These are phyloP conservation scores for Andrena cerasifolii DNA, from an alignment of 1,140 invertebrate genomes.

Conservation along the genomic window DNA sequence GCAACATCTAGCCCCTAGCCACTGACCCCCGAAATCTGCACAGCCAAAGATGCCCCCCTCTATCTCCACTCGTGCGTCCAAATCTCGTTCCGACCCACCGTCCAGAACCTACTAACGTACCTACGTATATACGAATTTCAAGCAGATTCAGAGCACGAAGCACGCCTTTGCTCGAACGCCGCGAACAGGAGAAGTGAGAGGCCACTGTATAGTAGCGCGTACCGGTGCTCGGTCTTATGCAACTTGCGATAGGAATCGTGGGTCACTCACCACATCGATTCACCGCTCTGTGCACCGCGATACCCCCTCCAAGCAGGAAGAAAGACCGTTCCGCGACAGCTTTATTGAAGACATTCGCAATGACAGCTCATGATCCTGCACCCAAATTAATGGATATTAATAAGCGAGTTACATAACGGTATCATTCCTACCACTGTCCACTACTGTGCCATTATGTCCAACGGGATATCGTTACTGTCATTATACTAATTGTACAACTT, in stretches of 20 bases:
- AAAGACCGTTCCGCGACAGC: slow-evolving; percentile 21
- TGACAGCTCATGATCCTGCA: background rate
- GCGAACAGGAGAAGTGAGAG: slow-evolving; percentile 58
- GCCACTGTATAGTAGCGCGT: slow-evolving; percentile 39
- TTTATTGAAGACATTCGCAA: background rate
- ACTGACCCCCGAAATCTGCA: background rate
- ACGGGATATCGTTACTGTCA: slow-evolving; percentile 2
- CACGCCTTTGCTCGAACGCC: slow-evolving; percentile 8
- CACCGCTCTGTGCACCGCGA: slow-evolving; percentile 38
- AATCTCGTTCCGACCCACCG: background rate
- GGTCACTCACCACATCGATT: slow-evolving; percentile 55
- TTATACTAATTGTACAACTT: slow-evolving; percentile 8
- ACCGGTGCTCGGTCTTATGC: slow-evolving; percentile 54
- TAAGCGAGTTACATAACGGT: slow-evolving; percentile 16
- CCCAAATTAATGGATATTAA: background rate
- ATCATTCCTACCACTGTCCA: background rate
- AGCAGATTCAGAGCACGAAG: background rate
- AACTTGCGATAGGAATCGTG: slow-evolving; percentile 58
- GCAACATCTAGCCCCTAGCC: too few species aligned
- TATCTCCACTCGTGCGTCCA: background rate
- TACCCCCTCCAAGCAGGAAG: slow-evolving; percentile 46
- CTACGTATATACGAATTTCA: background rate
- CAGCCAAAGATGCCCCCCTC: background rate
- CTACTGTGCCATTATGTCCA: background rate
- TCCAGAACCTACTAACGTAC: too few species aligned